Evolutionary conservation across 1,140 invertebrate species (phyloP).

Genomic region (Meloidogyne hapla): DNA sequence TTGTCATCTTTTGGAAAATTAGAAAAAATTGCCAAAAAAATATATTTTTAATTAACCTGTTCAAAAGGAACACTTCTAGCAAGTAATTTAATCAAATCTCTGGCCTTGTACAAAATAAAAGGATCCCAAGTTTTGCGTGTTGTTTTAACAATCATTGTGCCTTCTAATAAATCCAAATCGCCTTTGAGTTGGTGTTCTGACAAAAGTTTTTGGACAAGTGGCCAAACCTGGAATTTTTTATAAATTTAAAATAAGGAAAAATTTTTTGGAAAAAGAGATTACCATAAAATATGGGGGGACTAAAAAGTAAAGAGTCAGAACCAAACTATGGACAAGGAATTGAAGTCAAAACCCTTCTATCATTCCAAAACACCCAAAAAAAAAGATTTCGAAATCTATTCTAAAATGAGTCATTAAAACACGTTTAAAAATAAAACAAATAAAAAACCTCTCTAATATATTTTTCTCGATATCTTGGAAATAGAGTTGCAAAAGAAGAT

Average conservation of each 20-base stretch:
- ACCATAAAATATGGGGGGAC: too few species aligned
- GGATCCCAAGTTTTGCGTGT: slow-evolving; percentile 98
- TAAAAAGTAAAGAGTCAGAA: too few species aligned
- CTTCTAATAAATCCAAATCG: slow-evolving; percentile 78
- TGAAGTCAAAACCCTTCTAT: too few species aligned
- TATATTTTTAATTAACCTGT: too few species aligned
- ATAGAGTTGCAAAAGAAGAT: slow-evolving; percentile 78
- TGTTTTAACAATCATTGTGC: slow-evolving; percentile 89
- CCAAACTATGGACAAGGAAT: too few species aligned
- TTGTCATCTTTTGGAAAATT: too few species aligned
- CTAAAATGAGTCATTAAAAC: too few species aligned
- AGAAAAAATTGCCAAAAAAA: too few species aligned
- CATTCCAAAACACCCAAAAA: too few species aligned
- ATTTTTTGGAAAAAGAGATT: neutral
- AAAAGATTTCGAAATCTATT: too few species aligned
- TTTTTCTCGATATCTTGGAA: slow-evolving; percentile 90
- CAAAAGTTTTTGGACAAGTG: slow-evolving; percentile 83
- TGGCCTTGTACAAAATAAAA: slow-evolving; percentile 90
- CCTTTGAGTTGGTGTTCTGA: slow-evolving; percentile 73
- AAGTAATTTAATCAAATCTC: slow-evolving; percentile 91
- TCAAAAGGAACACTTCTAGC: slow-evolving; percentile 94
- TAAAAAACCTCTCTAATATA: slow-evolving; percentile 81
- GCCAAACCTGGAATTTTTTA: slow-evolving; percentile 70
- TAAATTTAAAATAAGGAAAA: neutral
- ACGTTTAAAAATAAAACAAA: neutral